Conservation (phyloP, 2,888 invertebrate genomes). For the Xylota sylvarum region DNA sequence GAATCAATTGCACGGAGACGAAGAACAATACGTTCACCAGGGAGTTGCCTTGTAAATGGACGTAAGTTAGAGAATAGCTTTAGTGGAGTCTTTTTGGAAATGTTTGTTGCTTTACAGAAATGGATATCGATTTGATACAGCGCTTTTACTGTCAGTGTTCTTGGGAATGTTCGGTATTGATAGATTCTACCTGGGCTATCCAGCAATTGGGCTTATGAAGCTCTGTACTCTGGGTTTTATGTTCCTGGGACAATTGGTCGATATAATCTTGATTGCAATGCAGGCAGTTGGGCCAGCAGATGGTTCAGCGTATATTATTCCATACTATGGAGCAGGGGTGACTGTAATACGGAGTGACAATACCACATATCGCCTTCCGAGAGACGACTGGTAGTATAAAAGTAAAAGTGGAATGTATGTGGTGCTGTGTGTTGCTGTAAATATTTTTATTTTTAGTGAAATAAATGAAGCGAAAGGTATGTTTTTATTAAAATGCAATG, state of each 20-base stretch:
- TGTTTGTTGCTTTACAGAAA: conserved; percentile 87
- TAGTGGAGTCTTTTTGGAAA: background rate
- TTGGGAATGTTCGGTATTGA: conserved; percentile 99
- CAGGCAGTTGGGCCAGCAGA: conserved; percentile 96
- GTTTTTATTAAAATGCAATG: conserved; percentile 4
- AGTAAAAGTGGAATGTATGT: background rate
- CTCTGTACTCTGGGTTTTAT: conserved; percentile 98
- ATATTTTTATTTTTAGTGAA: conserved; percentile 24
- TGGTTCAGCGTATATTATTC: conserved; percentile 96
- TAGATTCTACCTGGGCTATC: conserved; percentile 99
- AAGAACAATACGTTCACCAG: conserved; percentile 92
- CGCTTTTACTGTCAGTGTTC: conserved; percentile 96
- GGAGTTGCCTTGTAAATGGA: conserved; percentile 96
- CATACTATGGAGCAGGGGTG: conserved; percentile 96
- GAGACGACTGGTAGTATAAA: conserved; percentile 89
- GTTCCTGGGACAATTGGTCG: conserved; percentile 97
- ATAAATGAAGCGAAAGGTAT: conserved; percentile 17
- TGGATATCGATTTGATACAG: conserved; percentile 96
- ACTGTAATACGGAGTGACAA: conserved; percentile 93
- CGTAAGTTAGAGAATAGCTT: conserved; percentile 88
- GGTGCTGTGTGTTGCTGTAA: conserved; percentile 16
- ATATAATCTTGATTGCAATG: conserved; percentile 92
- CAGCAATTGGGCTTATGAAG: conserved; percentile 97
- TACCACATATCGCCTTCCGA: conserved; percentile 92
- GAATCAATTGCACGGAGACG: conserved; percentile 92